phyloP scores from a whole-genome alignment of 2,888 invertebrate species.

The Scelioninae gen. 2 region DNA sequence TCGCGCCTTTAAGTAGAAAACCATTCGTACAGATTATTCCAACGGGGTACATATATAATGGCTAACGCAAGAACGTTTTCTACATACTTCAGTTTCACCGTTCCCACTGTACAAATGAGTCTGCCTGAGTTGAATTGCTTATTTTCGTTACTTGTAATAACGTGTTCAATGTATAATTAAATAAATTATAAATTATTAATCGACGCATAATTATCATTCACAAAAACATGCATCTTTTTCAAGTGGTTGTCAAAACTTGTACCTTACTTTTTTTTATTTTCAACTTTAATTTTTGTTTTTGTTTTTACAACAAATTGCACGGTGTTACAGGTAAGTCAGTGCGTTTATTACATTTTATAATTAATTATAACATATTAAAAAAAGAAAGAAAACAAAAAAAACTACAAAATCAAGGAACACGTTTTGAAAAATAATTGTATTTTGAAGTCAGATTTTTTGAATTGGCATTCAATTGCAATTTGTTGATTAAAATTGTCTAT shows the following conservation, averaged over 20 bases:
- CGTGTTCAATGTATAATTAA: neutral
- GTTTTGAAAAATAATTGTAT: too few relatives aligned
- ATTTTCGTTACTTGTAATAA: neutral
- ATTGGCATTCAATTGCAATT: too few relatives aligned
- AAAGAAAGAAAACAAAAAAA: too few relatives aligned
- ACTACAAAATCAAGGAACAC: too few relatives aligned
- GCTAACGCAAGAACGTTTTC: constrained; percentile 13
- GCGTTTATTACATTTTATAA: neutral
- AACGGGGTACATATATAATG: constrained; percentile 34
- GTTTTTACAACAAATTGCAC: neutral
- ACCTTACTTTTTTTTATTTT: neutral
- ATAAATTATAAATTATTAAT: neutral
- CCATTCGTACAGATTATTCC: constrained; percentile 28
- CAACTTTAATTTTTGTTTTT: neutral
- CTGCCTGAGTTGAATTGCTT: neutral
- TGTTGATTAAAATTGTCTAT: too few relatives aligned
- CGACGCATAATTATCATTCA: neutral
- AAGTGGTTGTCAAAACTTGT: neutral
- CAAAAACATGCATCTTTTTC: neutral
- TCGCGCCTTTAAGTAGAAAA: constrained; percentile 30
- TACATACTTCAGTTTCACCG: constrained; percentile 20
- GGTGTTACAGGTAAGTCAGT: neutral
- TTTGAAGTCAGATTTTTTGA: too few relatives aligned
- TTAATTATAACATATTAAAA: too few relatives aligned
- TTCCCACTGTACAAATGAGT: constrained; percentile 15